Base-by-base conservation (phyloP, 2,797 vertebrate species). In the Leucoraja ocellata region DNA sequence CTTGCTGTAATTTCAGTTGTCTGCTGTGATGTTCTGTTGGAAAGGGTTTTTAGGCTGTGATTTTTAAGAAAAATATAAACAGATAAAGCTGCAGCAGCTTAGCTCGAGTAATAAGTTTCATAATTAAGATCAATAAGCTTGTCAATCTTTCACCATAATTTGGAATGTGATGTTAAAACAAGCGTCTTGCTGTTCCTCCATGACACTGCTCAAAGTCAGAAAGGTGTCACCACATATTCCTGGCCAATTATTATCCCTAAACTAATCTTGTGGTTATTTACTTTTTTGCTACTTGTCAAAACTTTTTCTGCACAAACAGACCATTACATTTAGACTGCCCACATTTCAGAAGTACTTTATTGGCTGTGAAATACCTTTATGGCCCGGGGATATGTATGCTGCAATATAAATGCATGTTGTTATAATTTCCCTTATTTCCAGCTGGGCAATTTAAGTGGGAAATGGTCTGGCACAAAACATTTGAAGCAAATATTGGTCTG, bases 401-500 rank as follows among this genome's bases (percentile, higher is more conserved):
- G n/a, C 84, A 21, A 68, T 18, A 65, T 32, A n/a, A 32, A 21
- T 88, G 63, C 84, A 68, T 65, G n/a, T 88, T 68, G 28, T 88
- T 88, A 21, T 88, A 36, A 68, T 88, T n/a, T 16, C n/a, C 65
- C n/a, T 68, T 36, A 18, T 88, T 88, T 88, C 61, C n/a, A 88
- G 7, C 6, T 68, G n/a, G 61, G 9, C 11, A 4, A 58, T 14
- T 88, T 88, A 88, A 68, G 84, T 65, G 5, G 84, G 61, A 88
- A 88, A 36, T 68, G 2, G 32, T 68, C 61, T 36, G 61, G 63
- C 61, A 32, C 58, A 86, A 36, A 32, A 7, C 16, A 65, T 14
- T 88, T 88, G 84, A 88, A 36, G 9, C 28, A 65, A 65, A 18
- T 61, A 68, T 32, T 18, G 68, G 6, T 65, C 61, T 68, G 21